Conservation (phyloP, 2,797 vertebrate species). For the Pagetopsis macropterus region DNA sequence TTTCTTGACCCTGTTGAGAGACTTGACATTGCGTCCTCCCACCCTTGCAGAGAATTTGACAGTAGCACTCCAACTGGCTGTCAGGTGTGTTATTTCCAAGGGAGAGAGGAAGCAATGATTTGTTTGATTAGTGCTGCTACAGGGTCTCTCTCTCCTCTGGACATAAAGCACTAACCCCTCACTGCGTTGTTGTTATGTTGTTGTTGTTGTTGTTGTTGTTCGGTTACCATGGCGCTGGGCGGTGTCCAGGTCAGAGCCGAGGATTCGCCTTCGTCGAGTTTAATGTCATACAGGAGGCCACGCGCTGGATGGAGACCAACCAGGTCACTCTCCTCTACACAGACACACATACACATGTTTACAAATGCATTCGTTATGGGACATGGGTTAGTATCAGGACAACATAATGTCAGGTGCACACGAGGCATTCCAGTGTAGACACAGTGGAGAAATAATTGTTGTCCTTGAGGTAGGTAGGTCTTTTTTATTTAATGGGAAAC, state of each 20-base stretch:
- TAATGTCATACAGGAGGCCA: conserved; percentile 97
- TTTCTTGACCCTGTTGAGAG: conserved; percentile 69
- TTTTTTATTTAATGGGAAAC: conserved; percentile 22
- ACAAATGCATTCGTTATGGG: conserved; percentile 54
- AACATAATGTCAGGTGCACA: conserved; percentile 50
- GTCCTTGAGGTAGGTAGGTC: conserved; percentile 57
- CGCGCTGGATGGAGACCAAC: conserved; percentile 96
- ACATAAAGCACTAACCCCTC: conserved; percentile 88
- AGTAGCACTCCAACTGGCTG: conserved; percentile 53
- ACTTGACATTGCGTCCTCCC: conserved; percentile 65
- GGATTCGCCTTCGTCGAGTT: conserved; percentile 98
- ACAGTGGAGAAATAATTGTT: conserved; percentile 37
- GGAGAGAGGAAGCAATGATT: conserved; percentile 64
- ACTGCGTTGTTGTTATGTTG: conserved; percentile 87
- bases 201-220: conserved; percentile 88
- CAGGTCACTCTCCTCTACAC: conserved; percentile 94
- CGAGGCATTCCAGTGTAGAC: conserved; percentile 38
- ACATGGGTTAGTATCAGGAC: conserved; percentile 47
- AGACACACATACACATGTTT: conserved; percentile 82
- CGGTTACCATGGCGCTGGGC: conserved; percentile 88
- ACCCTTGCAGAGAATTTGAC: conserved; percentile 59
- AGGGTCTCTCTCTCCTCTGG: conserved; percentile 84
- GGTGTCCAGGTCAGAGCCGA: conserved; percentile 97
- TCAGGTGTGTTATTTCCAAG: conserved; percentile 60
- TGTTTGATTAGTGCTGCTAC: conserved; percentile 73